phyloP scores from a whole-genome alignment of 2,888 invertebrate species.

The Drosophila meridiana region DNA sequence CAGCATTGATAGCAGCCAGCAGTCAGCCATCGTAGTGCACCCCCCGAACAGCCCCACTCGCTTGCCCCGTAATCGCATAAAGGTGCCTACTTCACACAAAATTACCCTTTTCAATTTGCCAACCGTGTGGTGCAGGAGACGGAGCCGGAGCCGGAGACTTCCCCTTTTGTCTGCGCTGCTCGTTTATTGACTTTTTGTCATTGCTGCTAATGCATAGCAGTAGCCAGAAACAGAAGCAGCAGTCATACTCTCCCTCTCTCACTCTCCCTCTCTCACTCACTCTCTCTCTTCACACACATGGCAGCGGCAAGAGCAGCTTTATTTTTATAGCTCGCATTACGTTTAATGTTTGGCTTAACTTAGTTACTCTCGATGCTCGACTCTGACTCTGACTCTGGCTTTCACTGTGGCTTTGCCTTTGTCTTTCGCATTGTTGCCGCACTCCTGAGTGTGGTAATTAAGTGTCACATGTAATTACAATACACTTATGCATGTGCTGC shows the following conservation, averaged over 20 bases:
- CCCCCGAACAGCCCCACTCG: not conserved
- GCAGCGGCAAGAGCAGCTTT: slow-evolving; percentile 70
- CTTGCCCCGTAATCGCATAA: slow-evolving; percentile 49
- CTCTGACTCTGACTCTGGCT: slow-evolving; percentile 23
- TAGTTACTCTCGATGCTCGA: slow-evolving; percentile 66
- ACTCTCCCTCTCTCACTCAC: not conserved
- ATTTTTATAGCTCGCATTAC: slow-evolving; percentile 76
- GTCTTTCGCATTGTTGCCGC: slow-evolving; percentile 38
- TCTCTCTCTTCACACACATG: not conserved
- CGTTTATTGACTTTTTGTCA: slow-evolving; percentile 79
- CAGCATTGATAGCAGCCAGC: slow-evolving; percentile 71
- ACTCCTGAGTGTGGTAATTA: slow-evolving; percentile 71
- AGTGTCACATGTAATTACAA: slow-evolving; percentile 81
- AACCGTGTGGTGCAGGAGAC: slow-evolving; percentile 34
- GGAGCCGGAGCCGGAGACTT: slow-evolving; percentile 12
- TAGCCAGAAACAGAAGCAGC: slow-evolving; percentile 39
- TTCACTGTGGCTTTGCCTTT: slow-evolving; percentile 16
- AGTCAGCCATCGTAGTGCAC: slow-evolving; percentile 3
- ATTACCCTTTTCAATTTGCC: slow-evolving; percentile 82
- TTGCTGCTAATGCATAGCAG: slow-evolving; percentile 77
- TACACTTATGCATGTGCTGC: slow-evolving; percentile 75
- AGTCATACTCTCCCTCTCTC: not conserved
- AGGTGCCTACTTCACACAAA: slow-evolving; percentile 82
- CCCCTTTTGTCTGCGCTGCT: slow-evolving; percentile 32
- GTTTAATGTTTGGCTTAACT: slow-evolving; percentile 80